A percentile compares a stretch with the other conserved stretches of the same genome.
These are phyloP conservation scores for Enoplolaimus lenunculus DNA, from an alignment of 2,888 invertebrate genomes.

Conservation along the genomic window DNA sequence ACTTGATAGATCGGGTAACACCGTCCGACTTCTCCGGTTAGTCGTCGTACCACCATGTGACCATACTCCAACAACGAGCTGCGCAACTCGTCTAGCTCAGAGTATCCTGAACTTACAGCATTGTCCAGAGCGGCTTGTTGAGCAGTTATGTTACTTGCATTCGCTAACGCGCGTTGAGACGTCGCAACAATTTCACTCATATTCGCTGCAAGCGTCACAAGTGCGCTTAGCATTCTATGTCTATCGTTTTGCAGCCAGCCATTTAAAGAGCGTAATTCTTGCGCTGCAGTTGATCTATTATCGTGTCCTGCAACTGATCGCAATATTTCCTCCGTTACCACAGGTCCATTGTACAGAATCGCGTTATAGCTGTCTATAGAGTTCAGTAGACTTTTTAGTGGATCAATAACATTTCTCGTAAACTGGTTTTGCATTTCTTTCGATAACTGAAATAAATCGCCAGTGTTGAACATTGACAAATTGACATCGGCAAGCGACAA, in stretches of 20 bases:
- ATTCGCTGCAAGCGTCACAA: too few relatives aligned
- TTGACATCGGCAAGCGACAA: neutral
- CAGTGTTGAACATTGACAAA: neutral
- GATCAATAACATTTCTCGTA: neutral
- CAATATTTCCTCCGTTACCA: neutral
- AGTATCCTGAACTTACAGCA: too few relatives aligned
- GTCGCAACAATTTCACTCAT: too few relatives aligned
- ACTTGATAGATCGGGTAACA: constrained; percentile 18
- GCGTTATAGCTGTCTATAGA: neutral
- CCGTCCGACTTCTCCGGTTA: constrained; percentile 1
- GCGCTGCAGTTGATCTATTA: too few relatives aligned
- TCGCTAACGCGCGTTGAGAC: too few relatives aligned
- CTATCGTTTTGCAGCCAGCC: too few relatives aligned
- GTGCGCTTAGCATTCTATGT: too few relatives aligned
- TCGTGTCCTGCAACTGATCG: too few relatives aligned
- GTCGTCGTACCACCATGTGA: too few relatives aligned
- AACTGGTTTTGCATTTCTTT: neutral
- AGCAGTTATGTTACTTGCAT: too few relatives aligned
- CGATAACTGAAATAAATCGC: neutral
- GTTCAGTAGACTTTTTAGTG: neutral
- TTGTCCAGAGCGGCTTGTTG: too few relatives aligned
- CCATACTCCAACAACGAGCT: neutral
- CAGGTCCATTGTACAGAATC: neutral
- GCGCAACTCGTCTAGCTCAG: neutral
- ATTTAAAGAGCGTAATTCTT: too few relatives aligned